Percentiles rank a stretch among this genome's conserved stretches.
Evolutionary conservation across 2,113 vertebrate species (phyloP).

Genomic region (Nibea coibor): DNA sequence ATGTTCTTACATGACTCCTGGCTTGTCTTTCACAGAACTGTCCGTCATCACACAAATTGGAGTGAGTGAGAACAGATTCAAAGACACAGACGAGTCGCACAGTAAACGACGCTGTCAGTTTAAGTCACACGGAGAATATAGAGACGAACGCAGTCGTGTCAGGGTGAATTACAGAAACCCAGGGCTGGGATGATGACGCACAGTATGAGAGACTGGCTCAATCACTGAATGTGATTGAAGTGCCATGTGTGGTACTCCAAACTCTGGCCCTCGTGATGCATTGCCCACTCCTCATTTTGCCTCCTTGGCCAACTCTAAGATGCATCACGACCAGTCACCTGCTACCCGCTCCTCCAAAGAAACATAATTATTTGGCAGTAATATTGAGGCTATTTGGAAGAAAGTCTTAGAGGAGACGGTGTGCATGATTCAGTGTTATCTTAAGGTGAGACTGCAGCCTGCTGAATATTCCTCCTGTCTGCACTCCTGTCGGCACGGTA

Average conservation of each 20-base stretch:
- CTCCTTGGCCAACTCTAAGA: slow-evolving; percentile 45
- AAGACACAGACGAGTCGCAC: neutral
- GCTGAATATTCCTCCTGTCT: too few species aligned
- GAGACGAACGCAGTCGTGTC: slow-evolving; percentile 32
- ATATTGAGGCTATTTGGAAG: slow-evolving; percentile 24
- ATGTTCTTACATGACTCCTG: neutral
- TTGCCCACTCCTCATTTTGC: slow-evolving; percentile 51
- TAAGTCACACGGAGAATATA: slow-evolving; percentile 22
- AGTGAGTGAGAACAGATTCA: neutral
- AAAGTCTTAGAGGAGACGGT: neutral
- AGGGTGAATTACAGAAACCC: slow-evolving; percentile 41
- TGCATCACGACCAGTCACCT: slow-evolving; percentile 56
- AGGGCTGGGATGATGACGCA: slow-evolving; percentile 60
- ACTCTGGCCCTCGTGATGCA: slow-evolving; percentile 41
- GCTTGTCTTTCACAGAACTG: neutral
- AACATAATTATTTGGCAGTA: slow-evolving; percentile 4
- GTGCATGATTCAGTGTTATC: too few species aligned
- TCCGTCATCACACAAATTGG: neutral
- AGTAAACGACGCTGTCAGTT: slow-evolving; percentile 7
- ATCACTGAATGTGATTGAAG: slow-evolving; percentile 76
- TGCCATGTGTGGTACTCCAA: slow-evolving; percentile 62
- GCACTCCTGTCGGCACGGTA: too few species aligned
- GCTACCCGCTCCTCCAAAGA: slow-evolving; percentile 31
- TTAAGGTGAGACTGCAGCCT: too few species aligned
- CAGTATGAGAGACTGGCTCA: slow-evolving; percentile 64